Conservation (phyloP, 1,140 invertebrate genomes). For the Bombus haemorrhoidalis region DNA sequence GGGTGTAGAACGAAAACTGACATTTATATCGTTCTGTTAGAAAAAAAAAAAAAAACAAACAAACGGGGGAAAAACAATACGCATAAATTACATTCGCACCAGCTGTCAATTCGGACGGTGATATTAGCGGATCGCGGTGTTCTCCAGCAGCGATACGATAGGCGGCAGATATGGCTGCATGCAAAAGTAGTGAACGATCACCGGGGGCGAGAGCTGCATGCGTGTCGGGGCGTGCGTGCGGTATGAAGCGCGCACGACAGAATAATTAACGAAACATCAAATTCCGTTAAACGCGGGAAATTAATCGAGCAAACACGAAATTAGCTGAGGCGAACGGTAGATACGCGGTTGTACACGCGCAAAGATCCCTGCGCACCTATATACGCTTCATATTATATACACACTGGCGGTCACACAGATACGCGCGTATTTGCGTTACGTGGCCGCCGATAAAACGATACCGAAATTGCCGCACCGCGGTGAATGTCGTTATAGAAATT, state of each 20-base stretch:
- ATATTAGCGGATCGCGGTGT: conserved; percentile 28
- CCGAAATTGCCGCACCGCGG: conserved; percentile 70
- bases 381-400: background rate
- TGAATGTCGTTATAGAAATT: conserved; percentile 78
- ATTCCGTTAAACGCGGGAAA: conserved; percentile 78
- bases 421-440: conserved; percentile 45
- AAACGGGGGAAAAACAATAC: background rate
- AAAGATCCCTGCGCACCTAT: background rate
- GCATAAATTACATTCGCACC: conserved; percentile 23
- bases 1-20: background rate
- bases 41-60: conserved; percentile 1
- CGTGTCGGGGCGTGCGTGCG: conserved; percentile 48
- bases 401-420: background rate
- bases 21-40: conserved; percentile 14
- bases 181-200: conserved; percentile 38
- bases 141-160: conserved; percentile 19
- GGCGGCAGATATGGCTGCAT: background rate
- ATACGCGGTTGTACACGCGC: conserved; percentile 38
- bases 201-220: conserved; percentile 30
- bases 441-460: conserved; percentile 71
- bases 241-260: conserved; percentile 70
- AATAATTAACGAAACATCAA: conserved; percentile 79
- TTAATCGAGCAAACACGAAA: conserved; percentile 79
- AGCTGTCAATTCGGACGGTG: conserved; percentile 19
- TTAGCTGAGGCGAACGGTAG: conserved; percentile 71